Evolutionary conservation across 2,113 vertebrate genomes (phyloP).

Genomic region (Riparia riparia): DNA sequence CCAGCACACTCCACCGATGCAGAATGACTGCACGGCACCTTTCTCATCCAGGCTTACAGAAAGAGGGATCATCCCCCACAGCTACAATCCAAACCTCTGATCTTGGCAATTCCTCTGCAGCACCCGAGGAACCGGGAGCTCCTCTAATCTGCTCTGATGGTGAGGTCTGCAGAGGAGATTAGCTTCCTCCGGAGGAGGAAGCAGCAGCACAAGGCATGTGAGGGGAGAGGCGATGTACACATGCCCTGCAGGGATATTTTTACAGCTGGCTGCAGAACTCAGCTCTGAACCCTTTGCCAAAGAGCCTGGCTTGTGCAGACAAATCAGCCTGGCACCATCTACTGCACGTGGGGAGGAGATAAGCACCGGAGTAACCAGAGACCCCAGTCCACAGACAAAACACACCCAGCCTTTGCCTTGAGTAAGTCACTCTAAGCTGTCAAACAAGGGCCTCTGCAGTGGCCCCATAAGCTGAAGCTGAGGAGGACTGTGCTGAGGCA

Average conservation of each 20-base stretch:
- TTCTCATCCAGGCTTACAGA: background rate
- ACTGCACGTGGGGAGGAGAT: background rate
- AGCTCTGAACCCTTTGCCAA: background rate
- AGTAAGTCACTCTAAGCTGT: background rate
- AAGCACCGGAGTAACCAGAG: background rate
- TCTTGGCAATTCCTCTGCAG: background rate
- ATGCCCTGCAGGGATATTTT: background rate
- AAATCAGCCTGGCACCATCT: background rate
- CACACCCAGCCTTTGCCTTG: background rate
- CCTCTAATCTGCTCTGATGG: background rate
- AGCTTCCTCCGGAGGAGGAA: background rate
- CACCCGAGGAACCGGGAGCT: background rate
- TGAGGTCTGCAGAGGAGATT: background rate
- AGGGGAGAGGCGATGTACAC: background rate
- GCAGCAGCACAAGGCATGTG: background rate
- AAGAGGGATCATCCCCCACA: background rate
- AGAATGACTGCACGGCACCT: background rate
- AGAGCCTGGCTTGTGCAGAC: background rate
- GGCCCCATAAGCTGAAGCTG: background rate
- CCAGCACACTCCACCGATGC: background rate
- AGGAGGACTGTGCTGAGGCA: background rate
- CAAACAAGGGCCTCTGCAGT: background rate
- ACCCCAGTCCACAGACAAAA: background rate
- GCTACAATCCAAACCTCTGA: background rate
- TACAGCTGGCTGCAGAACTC: constrained; percentile 13